Evolutionary conservation across 2,888 invertebrate species (phyloP), one percentile per base, ranked within the genome.

Genomic region (Xanthostigma xanthostigma): DNA sequence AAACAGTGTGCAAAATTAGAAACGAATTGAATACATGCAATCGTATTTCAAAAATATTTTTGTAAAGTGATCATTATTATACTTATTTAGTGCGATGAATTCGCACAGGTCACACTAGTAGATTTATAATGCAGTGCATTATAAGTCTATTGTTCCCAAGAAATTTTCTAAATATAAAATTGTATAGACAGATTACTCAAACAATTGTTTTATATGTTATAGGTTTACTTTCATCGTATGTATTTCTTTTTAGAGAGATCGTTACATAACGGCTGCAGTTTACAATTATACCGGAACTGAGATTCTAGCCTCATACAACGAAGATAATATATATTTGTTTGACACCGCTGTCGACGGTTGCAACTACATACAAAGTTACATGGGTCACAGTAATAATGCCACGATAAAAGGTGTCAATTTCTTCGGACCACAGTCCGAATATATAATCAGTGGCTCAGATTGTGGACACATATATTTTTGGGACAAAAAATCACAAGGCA

Each of bases 381-480:
- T 71, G 53, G 78, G 78, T 1, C 78, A 77, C 59, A 68, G 81
- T 41, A 84, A 84, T 62, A 75, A 75, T 52, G 79, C 79, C 39
- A 84, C 84, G 6, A 81, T 93, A 51, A 95, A 95, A 67, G 91
- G 92, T 1, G 92, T 95, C 0, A 84, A 91, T 59, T 96, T 90
- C 71, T 95, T 89, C 67, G 96, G 96, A 0, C 88, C 92, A 0
- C 78, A 79, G 56, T 90, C 90, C 55, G 88, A 96, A 65, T 96
- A 80, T 63, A 71, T 96, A 2, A 80, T 95, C 9, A 93, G 93
- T 41, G 96, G 96, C 1, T 93, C 92, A 2, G 95, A 96, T 64
- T 94, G 94, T 67, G 86, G 90, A 8, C 78, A 93, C 62, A 78
- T 79, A 59, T 87, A 79, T 62, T 79, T 94, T 48, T 96, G 96